phyloP scores from a whole-genome alignment of 30 jellyfish, hydroid and myxozoan species.

The Phacellophora camtschatica region DNA sequence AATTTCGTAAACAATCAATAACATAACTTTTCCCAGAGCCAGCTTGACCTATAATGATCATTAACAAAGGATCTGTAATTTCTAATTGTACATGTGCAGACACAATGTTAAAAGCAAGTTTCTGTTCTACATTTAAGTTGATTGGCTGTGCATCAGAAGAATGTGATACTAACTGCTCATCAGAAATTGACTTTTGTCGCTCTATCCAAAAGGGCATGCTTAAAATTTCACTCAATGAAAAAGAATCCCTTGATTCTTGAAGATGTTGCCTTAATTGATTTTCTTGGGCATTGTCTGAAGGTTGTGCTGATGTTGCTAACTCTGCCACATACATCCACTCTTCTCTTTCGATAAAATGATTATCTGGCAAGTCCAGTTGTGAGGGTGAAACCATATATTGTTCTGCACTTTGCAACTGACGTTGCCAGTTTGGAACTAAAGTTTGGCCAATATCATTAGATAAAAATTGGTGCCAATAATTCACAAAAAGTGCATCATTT shows the following conservation, averaged over 20 bases:
- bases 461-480: constrained; percentile 7
- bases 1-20: constrained; percentile 2
- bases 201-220: constrained; percentile 51
- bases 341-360: constrained; percentile 7
- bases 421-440: constrained; percentile 44
- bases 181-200: constrained; percentile 6
- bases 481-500: constrained; percentile 1
- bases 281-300: not conserved
- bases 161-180: not conserved
- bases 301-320: not conserved
- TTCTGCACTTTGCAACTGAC: constrained; percentile 26
- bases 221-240: not conserved
- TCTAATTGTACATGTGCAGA: not conserved
- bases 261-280: not conserved
- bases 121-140: constrained; percentile 19
- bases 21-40: constrained; percentile 62
- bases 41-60: constrained; percentile 28
- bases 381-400: not conserved
- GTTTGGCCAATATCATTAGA: not conserved
- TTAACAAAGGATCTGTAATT: not conserved
- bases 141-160: not conserved
- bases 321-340: constrained; percentile 65
- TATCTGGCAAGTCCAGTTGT: not conserved
- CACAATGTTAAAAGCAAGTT: constrained; percentile 8
- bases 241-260: not conserved